Evolutionary conservation across 2,888 invertebrate species (phyloP).

Genomic region (Arenicola marina): DNA sequence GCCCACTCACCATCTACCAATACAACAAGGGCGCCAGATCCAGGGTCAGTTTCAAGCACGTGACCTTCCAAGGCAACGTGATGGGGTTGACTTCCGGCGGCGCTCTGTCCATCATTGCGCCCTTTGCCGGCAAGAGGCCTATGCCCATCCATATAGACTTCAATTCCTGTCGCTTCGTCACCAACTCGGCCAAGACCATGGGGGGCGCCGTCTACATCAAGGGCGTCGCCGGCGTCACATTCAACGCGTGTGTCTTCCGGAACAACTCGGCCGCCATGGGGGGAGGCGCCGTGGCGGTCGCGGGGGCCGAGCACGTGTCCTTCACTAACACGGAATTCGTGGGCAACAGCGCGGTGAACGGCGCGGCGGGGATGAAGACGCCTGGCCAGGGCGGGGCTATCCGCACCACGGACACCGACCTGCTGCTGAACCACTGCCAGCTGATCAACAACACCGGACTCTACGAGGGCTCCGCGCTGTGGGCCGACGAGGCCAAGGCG

Average conservation of each 20-base stretch:
- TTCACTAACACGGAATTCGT: not conserved
- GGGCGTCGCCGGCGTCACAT: conserved; percentile 26
- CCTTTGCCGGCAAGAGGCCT: not conserved
- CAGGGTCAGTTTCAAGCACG: not conserved
- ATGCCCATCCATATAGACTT: not conserved
- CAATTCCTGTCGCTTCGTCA: not conserved
- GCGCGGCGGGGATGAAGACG: not conserved
- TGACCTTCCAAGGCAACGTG: not conserved
- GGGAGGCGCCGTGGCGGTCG: not conserved
- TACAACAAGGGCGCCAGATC: not conserved
- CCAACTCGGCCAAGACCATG: not conserved
- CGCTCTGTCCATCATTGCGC: conserved; percentile 2
- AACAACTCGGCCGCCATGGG: not conserved
- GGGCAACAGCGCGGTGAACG: not conserved
- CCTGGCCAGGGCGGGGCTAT: not conserved
- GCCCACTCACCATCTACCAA: not conserved
- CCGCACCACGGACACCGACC: not conserved
- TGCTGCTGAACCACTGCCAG: not conserved
- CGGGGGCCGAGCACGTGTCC: not conserved
- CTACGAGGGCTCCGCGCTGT: not conserved
- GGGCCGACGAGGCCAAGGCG: conserved; percentile 13
- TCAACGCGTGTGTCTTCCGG: conserved; percentile 17
- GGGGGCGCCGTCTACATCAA: conserved; percentile 5
- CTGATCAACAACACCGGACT: not conserved
- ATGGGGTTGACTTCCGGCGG: not conserved